Evolutionary conservation across 2,113 vertebrate genomes (phyloP).

Genomic region (Todiramphus saurophagus): DNA sequence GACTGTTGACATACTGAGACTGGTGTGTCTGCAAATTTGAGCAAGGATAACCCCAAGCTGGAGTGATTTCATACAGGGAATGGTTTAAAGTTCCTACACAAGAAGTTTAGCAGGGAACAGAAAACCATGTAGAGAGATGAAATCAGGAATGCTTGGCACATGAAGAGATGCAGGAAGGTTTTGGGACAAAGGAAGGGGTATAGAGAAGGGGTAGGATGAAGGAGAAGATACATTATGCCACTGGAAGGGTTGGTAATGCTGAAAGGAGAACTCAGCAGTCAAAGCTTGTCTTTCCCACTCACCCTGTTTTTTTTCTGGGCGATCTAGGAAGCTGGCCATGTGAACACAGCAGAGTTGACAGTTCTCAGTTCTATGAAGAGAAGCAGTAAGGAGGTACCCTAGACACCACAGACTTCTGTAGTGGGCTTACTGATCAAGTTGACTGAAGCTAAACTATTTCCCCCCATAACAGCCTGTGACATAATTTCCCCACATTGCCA

Average conservation of each 20-base stretch:
- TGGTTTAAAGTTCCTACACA: not conserved
- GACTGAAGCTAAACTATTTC: conserved; percentile 18
- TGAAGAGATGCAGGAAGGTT: not conserved
- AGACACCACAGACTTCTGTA: not conserved
- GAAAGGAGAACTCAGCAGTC: not conserved
- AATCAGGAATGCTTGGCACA: not conserved
- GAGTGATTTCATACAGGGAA: not conserved
- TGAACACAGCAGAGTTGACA: not conserved
- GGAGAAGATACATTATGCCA: not conserved
- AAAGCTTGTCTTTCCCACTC: not conserved
- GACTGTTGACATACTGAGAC: not conserved
- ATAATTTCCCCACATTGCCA: not conserved
- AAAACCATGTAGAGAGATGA: not conserved
- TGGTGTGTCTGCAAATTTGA: not conserved
- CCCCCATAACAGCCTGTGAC: not conserved
- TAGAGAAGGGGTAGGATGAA: not conserved
- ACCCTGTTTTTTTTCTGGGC: not conserved
- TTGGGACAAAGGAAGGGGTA: not conserved
- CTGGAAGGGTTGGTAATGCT: not conserved
- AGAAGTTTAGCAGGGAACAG: not conserved
- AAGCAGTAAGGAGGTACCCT: not conserved
- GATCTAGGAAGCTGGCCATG: not conserved
- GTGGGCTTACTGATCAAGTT: not conserved
- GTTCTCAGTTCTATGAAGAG: not conserved
- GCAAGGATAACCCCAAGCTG: not conserved